Base-by-base conservation (phyloP, 2,113 vertebrate species). In the Lucifuga dentata region DNA sequence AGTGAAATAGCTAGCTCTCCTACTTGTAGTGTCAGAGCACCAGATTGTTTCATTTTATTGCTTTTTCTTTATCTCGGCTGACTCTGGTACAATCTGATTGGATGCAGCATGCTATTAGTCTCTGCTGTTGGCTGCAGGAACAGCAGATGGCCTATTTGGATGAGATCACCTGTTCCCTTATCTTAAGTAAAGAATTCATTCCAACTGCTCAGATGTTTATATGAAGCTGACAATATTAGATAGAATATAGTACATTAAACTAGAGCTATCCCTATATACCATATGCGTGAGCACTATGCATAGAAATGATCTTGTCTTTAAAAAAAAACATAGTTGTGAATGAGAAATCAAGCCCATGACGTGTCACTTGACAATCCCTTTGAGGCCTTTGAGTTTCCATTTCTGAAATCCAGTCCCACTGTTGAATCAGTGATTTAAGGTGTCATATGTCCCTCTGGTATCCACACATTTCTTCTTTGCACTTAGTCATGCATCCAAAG, bases 21-120 rank as follows among this genome's bases (percentile, higher is more conserved):
- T 44, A 48, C 84, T 86, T 73, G 74, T 83, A 60, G 88, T 80
- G 87, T 89, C 83, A 91, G 86, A 91, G 83, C 86, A 57, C 41
- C 85, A 88, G 85, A 88, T 91, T 87, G 89, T 91, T 89, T 86
- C 65, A 59, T 86, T 88, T 89, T 90, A 86, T 86, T 86, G 85
- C 71, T 89, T 75, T 67, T 73, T 70, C 86, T 84, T 88, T 86
- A 86, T 87, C 86, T 86, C 45, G 40, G 45, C 81, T 83, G 76
- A 68, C 68, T 84, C 11, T 17, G 69, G 57, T 70, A 20, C 72
- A 63, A 80, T 86, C 87, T 84, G 84, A 88, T 91, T 86, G 81
- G 81, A 56, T 50, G 60, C 68, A 76, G 78, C 23, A 32, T 71
- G 62, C 78, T 83, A 81, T 82, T 83, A 82, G 81, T 53, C 64